Evolutionary conservation across 2,797 vertebrate species (phyloP).

Genomic region (Anguilla anguilla): DNA sequence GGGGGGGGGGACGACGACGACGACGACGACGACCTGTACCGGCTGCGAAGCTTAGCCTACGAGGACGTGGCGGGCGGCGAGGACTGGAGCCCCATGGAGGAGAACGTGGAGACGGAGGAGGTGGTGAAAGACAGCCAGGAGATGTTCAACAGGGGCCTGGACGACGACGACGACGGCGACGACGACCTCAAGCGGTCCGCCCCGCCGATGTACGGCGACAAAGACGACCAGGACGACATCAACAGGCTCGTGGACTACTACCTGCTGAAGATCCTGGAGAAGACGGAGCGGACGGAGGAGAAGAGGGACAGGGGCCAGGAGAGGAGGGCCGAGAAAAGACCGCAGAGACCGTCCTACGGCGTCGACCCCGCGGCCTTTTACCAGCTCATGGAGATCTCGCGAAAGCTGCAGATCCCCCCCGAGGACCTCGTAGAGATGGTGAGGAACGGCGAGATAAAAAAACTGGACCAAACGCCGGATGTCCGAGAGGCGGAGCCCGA

Average conservation of each 20-base stretch:
- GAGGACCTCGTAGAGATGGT: constrained; percentile 89
- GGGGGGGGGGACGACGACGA: constrained; percentile 64
- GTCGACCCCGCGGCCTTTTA: constrained; percentile 80
- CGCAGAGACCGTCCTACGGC: constrained; percentile 63
- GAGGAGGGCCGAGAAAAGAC: constrained; percentile 73
- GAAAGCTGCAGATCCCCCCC: constrained; percentile 89
- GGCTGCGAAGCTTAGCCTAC: constrained; percentile 80
- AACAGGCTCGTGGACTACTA: constrained; percentile 85
- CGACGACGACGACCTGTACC: constrained; percentile 81
- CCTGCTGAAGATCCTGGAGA: constrained; percentile 81
- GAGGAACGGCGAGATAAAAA: constrained; percentile 74
- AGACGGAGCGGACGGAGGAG: constrained; percentile 65
- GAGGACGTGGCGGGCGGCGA: constrained; percentile 84
- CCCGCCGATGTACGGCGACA: constrained; percentile 51
- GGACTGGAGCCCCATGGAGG: constrained; percentile 87
- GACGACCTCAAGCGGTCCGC: constrained; percentile 76
- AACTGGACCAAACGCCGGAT: constrained; percentile 75
- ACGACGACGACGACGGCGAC: constrained; percentile 48
- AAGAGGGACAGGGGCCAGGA: constrained; percentile 53
- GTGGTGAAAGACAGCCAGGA: constrained; percentile 84
- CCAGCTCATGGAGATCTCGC: constrained; percentile 87
- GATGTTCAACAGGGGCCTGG: constrained; percentile 72
- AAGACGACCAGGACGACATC: constrained; percentile 77
- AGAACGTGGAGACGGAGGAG: constrained; percentile 91
- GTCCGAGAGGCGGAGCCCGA: constrained; percentile 61